A percentile compares a stretch with the other conserved stretches of the same genome.
These are phyloP conservation scores for Geopemphigus sp. DNA, from an alignment of 1,140 invertebrate species.

Conservation along the genomic window DNA sequence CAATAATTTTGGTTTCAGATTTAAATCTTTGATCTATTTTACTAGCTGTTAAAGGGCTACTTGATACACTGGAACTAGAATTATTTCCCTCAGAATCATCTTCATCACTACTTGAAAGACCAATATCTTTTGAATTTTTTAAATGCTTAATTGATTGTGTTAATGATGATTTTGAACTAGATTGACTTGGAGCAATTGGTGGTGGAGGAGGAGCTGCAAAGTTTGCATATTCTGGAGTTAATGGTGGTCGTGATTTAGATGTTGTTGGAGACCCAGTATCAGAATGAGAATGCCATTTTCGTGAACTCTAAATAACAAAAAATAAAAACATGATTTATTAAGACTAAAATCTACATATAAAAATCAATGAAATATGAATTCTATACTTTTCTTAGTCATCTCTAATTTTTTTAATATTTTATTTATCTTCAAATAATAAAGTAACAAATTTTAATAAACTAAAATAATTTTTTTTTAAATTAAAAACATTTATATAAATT, in stretches of 20 bases:
- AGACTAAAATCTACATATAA: not conserved
- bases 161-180: slow-evolving; percentile 49
- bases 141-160: slow-evolving; percentile 6
- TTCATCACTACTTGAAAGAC: slow-evolving; percentile 52
- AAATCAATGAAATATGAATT: no score
- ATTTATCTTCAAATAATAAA: no score
- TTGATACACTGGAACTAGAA: slow-evolving; percentile 52
- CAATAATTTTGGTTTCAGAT: slow-evolving; percentile 26
- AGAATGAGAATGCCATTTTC: slow-evolving; percentile 48
- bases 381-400: no score
- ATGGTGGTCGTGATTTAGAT: slow-evolving; percentile 31
- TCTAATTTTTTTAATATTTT: no score
- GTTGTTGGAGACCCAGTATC: slow-evolving; percentile 42
- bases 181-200: slow-evolving; percentile 33
- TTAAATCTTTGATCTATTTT: slow-evolving; percentile 38
- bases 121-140: slow-evolving; percentile 50
- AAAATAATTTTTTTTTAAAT: no score
- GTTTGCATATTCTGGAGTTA: slow-evolving; percentile 54
- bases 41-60: slow-evolving; percentile 51
- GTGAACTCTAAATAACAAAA: slow-evolving; percentile 34
- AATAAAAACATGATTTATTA: not conserved
- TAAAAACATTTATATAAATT: no score
- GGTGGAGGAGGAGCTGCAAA: slow-evolving; percentile 53
- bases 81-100: slow-evolving; percentile 50
- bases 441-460: no score